These are phyloP conservation scores for Strigops habroptila DNA, from an alignment of 2,113 vertebrate genomes.

Conservation along the genomic window DNA sequence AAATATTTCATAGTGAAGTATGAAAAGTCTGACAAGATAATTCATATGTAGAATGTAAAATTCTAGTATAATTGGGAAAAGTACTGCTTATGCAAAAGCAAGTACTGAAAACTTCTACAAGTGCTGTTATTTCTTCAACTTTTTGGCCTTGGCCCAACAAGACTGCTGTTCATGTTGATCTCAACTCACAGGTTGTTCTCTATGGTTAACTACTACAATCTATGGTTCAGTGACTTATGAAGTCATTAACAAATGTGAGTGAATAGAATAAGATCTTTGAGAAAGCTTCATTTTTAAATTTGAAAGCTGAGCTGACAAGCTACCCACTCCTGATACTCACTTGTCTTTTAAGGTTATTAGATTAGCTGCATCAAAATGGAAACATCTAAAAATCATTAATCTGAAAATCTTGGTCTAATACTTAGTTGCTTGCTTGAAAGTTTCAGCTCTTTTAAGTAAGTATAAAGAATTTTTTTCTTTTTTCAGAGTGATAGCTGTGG, in stretches of 20 bases:
- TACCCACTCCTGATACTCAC: accelerated
- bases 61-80: not conserved
- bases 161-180: not conserved
- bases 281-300: not conserved
- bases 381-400: not conserved
- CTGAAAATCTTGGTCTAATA: not conserved
- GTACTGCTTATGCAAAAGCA: not conserved
- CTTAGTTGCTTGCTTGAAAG: not conserved
- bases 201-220: not conserved
- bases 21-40: not conserved
- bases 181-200: not conserved
- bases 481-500: not conserved
- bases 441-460: not conserved
- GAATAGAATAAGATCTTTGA: not conserved
- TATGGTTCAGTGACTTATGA: accelerated
- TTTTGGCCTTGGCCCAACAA: not conserved
- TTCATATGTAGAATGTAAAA: not conserved
- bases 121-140: not conserved
- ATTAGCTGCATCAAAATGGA: not conserved
- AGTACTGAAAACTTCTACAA: not conserved
- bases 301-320: not conserved
- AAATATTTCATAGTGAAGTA: not conserved
- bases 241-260: not conserved
- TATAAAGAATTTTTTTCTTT: not conserved
- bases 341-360: not conserved